A percentile compares a stretch with the other conserved stretches of the same genome.
phyloP scores from a whole-genome alignment of 1,140 invertebrate genomes.

The Caenorhabditis remanei region DNA sequence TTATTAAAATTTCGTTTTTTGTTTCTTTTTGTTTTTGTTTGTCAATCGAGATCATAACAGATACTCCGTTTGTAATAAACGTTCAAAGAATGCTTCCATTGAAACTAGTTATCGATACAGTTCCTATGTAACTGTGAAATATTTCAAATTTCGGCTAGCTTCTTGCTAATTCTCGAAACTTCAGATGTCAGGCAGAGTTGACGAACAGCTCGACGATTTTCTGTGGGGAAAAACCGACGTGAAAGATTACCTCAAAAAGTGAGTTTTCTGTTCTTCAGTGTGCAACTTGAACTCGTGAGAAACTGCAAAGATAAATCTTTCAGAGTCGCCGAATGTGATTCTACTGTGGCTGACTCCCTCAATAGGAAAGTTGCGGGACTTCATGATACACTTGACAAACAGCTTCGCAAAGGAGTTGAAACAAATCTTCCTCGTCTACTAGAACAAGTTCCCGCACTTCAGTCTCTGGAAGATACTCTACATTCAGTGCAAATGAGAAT shows the following conservation, averaged over 20 bases:
- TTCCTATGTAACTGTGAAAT: slow-evolving; percentile 12
- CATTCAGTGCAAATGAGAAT: slow-evolving; percentile 49
- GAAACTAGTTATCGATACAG: neutral
- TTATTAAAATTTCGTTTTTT: slow-evolving; percentile 40
- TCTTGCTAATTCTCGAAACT: neutral
- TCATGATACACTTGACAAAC: slow-evolving; percentile 64
- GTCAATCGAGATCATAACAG: neutral
- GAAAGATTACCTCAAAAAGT: slow-evolving; percentile 72
- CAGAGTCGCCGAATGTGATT: slow-evolving; percentile 43
- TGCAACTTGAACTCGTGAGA: no score
- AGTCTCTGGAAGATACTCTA: slow-evolving; percentile 69
- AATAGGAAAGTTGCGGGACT: slow-evolving; percentile 60
- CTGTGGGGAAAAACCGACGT: slow-evolving; percentile 76
- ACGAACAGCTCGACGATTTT: slow-evolving; percentile 72
- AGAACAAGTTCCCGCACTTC: slow-evolving; percentile 75
- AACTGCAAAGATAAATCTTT: neutral
- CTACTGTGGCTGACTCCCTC: slow-evolving; percentile 51
- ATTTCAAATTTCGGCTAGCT: no score
- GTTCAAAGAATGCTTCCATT: neutral
- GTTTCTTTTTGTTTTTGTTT: slow-evolving; percentile 16
- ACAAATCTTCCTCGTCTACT: slow-evolving; percentile 75
- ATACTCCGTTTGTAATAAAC: no score
- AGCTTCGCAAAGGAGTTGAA: slow-evolving; percentile 71
- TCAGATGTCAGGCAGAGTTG: slow-evolving; percentile 60
- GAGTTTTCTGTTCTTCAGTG: neutral